Evolutionary conservation across 2,888 invertebrate species (phyloP), one percentile per base, ranked within the genome.

Genomic region (Parapristionchus giblindavisi): DNA sequence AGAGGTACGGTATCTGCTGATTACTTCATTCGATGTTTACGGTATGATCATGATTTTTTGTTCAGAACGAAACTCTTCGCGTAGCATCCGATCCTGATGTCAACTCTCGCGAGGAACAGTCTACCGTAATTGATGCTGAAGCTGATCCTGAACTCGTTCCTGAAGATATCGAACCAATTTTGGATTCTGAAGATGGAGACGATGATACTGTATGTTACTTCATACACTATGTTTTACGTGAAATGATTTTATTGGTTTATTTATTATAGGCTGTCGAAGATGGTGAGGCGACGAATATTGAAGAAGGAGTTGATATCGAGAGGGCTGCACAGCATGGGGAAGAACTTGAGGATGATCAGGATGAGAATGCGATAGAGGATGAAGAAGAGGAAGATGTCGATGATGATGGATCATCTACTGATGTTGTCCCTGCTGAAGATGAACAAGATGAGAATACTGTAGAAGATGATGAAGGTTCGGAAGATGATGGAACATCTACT

Each of bases 301-400:
- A 58, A 27, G 58, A 5, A 58, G 58, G 17, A 29, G 6, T 2
- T 6, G 56, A 56, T 17, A 27, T 8, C 24, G 56, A 56, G 56
- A 24, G 24, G 27, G 43, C 8, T 40, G 43, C 4, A 27, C 17
- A 43, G n/a, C 48, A 66, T n/a, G 66, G 8, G 66, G 34, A 29
- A 48, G 48, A 48, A 48, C 32, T 8, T 6, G 66, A 66, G 21
- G 27, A 66, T 21, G 34, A 27, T 4, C 40, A 65, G 27, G 24
- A 65, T 21, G 65, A 65, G 65, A 56, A 17, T 56, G 56, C 14
- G 24, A 27, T 17, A 56, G 65, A 65, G 27, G 40, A 43, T 8
- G 40, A 65, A 43, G 65, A 65, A 65, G 43, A 32, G 38, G 21
- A 65, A 43, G 65, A 65, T 8, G 27, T 21, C 14, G 43, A 11